phyloP scores from a whole-genome alignment of 2,113 vertebrate species.

The Eulemur rufifrons region DNA sequence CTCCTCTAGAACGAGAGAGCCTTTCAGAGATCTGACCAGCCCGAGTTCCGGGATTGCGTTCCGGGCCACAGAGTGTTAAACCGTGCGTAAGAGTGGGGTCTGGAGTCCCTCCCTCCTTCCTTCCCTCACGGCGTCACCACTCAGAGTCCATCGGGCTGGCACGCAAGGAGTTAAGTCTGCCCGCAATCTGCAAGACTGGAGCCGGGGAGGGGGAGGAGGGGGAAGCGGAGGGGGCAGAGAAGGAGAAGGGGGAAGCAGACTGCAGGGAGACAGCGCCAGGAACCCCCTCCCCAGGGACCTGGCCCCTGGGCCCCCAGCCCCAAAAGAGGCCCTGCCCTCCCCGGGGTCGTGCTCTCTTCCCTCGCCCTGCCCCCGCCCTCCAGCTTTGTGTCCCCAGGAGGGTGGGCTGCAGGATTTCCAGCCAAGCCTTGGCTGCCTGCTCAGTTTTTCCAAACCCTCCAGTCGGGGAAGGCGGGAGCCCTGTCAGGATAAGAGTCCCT shows the following conservation, averaged over 20 bases:
- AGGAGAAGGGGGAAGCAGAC: slow-evolving; percentile 48
- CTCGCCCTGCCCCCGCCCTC: slow-evolving; percentile 41
- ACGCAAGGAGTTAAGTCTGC: slow-evolving; percentile 70
- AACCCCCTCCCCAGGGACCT: slow-evolving; percentile 65
- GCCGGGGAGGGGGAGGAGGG: not conserved
- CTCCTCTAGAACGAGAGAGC: not conserved
- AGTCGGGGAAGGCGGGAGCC: slow-evolving; percentile 79
- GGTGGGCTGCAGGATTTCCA: slow-evolving; percentile 78
- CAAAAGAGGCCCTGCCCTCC: slow-evolving; percentile 56
- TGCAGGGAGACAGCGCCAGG: slow-evolving; percentile 70
- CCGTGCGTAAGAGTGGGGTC: slow-evolving; percentile 31
- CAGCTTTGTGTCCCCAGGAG: slow-evolving; percentile 82
- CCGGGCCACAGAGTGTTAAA: slow-evolving; percentile 59
- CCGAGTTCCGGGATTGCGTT: not conserved
- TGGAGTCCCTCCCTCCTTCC: slow-evolving; percentile 20
- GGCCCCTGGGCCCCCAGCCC: slow-evolving; percentile 64
- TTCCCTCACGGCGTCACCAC: not conserved
- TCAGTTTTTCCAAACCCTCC: slow-evolving; percentile 83
- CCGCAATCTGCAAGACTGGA: slow-evolving; percentile 69
- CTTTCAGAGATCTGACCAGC: not conserved
- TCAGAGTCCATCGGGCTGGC: slow-evolving; percentile 1
- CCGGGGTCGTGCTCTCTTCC: slow-evolving; percentile 40
- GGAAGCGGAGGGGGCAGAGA: not conserved
- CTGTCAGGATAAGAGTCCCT: slow-evolving; percentile 88
- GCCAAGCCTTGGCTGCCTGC: slow-evolving; percentile 81